Conservation (phyloP, 2,113 vertebrate genomes). For the Bujurquina vittata region DNA sequence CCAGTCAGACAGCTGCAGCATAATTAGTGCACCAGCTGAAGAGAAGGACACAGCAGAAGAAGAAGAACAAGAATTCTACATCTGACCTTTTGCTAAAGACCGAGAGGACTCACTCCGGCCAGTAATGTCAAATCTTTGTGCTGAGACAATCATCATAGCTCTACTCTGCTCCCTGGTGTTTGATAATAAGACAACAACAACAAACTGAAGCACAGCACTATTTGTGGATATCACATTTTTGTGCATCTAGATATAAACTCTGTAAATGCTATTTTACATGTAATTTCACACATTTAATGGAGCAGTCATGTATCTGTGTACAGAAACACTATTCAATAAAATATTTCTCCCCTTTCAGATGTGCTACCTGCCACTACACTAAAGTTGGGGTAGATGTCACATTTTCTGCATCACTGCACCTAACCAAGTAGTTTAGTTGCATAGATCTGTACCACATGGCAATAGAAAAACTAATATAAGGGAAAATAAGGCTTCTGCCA, state of each 20-base stretch:
- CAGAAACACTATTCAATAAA: slow-evolving; percentile 34
- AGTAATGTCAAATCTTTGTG: not conserved
- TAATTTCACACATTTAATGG: slow-evolving; percentile 17
- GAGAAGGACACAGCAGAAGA: slow-evolving; percentile 13
- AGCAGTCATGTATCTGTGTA: slow-evolving; percentile 26
- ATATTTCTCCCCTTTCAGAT: not conserved
- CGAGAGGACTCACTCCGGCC: not conserved
- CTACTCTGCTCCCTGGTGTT: slow-evolving; percentile 48
- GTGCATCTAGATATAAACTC: slow-evolving; percentile 24
- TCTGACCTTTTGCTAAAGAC: slow-evolving; percentile 67
- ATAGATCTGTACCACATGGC: not conserved
- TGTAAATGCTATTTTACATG: slow-evolving; percentile 43
- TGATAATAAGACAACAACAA: slow-evolving; percentile 5
- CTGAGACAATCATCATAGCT: not conserved
- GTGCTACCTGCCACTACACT: not conserved
- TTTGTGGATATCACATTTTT: slow-evolving; percentile 14
- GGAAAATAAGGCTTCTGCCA: not conserved
- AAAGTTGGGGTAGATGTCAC: not conserved
- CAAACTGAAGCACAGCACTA: not conserved
- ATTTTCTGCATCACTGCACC: not conserved
- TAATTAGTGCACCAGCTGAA: not conserved
- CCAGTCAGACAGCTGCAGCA: slow-evolving; percentile 62
- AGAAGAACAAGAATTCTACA: slow-evolving; percentile 85
- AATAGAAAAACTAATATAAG: not conserved
- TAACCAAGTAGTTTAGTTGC: not conserved